Evolutionary conservation across 1,140 invertebrate genomes (phyloP), one percentile per base, ranked within the genome.

Genomic region (Sitobion miscanthi): DNA sequence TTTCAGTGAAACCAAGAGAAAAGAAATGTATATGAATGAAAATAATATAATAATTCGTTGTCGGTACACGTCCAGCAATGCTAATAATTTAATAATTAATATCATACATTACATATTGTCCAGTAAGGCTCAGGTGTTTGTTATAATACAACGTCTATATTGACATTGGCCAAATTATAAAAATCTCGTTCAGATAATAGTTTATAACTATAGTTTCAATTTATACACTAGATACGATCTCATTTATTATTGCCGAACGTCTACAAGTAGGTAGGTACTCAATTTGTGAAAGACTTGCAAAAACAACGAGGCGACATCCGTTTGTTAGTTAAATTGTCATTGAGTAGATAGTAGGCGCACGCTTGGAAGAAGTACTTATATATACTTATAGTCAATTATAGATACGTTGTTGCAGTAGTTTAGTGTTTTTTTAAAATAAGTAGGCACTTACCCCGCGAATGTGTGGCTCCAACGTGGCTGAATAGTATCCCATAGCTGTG

Each of bases 401-500:
- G 1, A 54, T 23, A 8, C 11, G 30, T 69, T n/a, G n/a, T 69
- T 69, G 30, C 30, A 5, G 30, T 17, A 3, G 2, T 69, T 4
- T 0, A 2, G 11, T 14, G 30, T 69, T 69, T 69, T 69, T 69
- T 38, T 17, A 38, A 23, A 30, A 77, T n/a, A 38, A 0, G 35
- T 7, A 82, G 20, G 8, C 4, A 92, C 90, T 93, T 94, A 95
- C 95, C 94, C 95, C 95, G 94, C 96, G 94, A 11, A 96, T 94
- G 94, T 96, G 96, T n/a, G 96, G 96, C 94, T 96, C 96, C 35
- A 96, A 94, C 11, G 95, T 96, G 0, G 96, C 95, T n/a, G 95
- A 95, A 89, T 95, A 94, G 94, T 96, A 96, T 52, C 96, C 96
- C 93, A 96, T 95, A 90, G 95, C 95, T 45, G 95, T 95, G 4